Conservation (phyloP, 2,888 invertebrate genomes). For the Sabellastarte sp. region DNA sequence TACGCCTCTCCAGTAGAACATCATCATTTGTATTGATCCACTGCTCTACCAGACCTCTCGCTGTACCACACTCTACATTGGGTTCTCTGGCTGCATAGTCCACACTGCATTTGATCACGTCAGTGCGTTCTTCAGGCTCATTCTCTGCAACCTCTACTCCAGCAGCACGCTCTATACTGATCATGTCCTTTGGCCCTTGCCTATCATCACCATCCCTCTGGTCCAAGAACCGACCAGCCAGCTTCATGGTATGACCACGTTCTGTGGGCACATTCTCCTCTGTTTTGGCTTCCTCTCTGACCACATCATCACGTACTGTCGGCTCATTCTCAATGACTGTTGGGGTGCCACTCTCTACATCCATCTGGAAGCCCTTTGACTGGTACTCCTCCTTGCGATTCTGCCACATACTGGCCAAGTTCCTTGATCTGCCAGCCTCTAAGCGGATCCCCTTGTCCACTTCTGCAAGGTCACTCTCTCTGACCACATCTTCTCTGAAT, state of each 20-base stretch:
- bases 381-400: not conserved
- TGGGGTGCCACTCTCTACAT: not conserved
- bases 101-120: constrained; percentile 3
- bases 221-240: not conserved
- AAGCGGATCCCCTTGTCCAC: not conserved
- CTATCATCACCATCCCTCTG: not conserved
- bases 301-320: not conserved
- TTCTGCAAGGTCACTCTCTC: not conserved
- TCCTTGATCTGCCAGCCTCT: not conserved
- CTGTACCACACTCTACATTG: not conserved
- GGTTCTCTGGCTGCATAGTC: not conserved
- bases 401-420: not conserved
- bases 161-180: constrained; percentile 5
- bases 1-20: not conserved
- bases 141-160: constrained; percentile 14
- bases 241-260: not conserved
- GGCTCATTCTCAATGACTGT: constrained; percentile 7
- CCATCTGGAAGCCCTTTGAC: not conserved
- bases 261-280: constrained; percentile 6
- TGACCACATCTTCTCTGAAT: not conserved
- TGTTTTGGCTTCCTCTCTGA: not conserved
- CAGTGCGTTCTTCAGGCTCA: constrained; percentile 9
- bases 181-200: not conserved
- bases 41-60: not conserved
- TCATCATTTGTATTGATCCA: not conserved